A percentile compares a stretch with the other conserved stretches of the same genome.
These are phyloP conservation scores for Linnaemya tessellans DNA, from an alignment of 2,888 invertebrate genomes.

Conservation along the genomic window DNA sequence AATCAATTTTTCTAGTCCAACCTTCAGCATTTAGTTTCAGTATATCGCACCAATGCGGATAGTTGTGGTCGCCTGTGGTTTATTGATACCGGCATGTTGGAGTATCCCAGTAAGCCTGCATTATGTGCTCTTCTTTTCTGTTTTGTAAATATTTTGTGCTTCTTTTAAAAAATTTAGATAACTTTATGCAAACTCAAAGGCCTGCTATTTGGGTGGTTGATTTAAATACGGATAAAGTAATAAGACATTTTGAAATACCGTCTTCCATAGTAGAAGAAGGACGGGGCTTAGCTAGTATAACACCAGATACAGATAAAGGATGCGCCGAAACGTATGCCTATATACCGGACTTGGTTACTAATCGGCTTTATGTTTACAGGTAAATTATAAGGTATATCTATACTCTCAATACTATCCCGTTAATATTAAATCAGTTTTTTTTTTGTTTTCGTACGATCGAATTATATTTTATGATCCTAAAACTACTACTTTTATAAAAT, in stretches of 20 bases:
- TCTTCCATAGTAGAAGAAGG: slow-evolving; percentile 81
- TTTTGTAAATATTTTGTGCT: not conserved
- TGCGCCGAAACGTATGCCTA: slow-evolving; percentile 89
- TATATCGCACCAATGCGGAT: slow-evolving; percentile 89
- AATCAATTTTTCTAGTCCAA: slow-evolving; percentile 62
- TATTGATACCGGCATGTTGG: slow-evolving; percentile 89
- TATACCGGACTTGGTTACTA: slow-evolving; percentile 84
- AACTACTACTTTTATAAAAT: too few relatives aligned
- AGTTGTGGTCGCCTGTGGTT: slow-evolving; percentile 90
- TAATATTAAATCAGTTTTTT: too few relatives aligned
- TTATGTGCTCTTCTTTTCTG: not conserved
- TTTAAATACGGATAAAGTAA: slow-evolving; percentile 85
- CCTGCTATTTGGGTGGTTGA: slow-evolving; percentile 88
- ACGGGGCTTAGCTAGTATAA: slow-evolving; percentile 87
- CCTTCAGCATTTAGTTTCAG: slow-evolving; percentile 85
- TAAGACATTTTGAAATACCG: slow-evolving; percentile 85
- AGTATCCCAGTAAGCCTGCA: slow-evolving; percentile 85
- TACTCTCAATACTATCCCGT: too few relatives aligned
- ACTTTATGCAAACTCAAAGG: slow-evolving; percentile 84
- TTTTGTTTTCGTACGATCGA: too few relatives aligned
- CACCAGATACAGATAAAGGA: slow-evolving; percentile 86
- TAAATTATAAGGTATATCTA: slow-evolving; percentile 44
- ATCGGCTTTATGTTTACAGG: slow-evolving; percentile 82
- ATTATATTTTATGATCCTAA: too few relatives aligned
- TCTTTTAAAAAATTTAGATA: slow-evolving; percentile 74